Evolutionary conservation across 2,888 invertebrate species (phyloP).

Genomic region (Tipula lateralis): DNA sequence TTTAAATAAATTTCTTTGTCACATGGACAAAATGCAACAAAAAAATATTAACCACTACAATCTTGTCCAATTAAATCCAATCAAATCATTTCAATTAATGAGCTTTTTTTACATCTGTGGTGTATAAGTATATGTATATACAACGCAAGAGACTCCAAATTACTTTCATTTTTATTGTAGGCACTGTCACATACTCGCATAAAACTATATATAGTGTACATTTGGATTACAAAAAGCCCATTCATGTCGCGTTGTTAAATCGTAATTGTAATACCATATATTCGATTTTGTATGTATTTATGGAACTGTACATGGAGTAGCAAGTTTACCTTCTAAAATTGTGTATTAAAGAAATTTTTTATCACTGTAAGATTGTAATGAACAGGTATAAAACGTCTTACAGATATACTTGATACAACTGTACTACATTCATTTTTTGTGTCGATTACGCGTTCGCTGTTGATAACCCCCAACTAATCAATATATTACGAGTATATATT

Average conservation of each 20-base stretch:
- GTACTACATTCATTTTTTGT: not conserved
- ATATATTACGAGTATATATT: not conserved
- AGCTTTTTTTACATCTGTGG: not conserved
- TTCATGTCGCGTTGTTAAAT: not conserved
- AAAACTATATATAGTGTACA: not conserved
- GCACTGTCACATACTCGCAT: not conserved
- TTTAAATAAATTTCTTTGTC: not conserved
- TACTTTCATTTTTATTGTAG: slow-evolving; percentile 11
- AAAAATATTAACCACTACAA: not conserved
- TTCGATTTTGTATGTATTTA: not conserved
- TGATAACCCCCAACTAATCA: not conserved
- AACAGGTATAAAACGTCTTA: not conserved
- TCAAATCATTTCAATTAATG: not conserved
- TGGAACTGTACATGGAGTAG: not conserved
- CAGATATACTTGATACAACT: not conserved
- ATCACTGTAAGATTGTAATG: not conserved
- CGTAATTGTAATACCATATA: not conserved
- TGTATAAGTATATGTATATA: not conserved
- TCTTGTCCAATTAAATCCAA: not conserved
- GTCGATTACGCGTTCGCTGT: not conserved
- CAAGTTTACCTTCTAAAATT: slow-evolving; percentile 4
- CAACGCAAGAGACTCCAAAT: not conserved
- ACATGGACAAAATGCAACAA: not conserved
- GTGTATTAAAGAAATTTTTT: not conserved
- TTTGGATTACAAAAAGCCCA: not conserved